A percentile compares a stretch with the other conserved stretches of the same genome.
Evolutionary conservation across 1,140 invertebrate genomes (phyloP).

Genomic region (Drosophila micromelanica): DNA sequence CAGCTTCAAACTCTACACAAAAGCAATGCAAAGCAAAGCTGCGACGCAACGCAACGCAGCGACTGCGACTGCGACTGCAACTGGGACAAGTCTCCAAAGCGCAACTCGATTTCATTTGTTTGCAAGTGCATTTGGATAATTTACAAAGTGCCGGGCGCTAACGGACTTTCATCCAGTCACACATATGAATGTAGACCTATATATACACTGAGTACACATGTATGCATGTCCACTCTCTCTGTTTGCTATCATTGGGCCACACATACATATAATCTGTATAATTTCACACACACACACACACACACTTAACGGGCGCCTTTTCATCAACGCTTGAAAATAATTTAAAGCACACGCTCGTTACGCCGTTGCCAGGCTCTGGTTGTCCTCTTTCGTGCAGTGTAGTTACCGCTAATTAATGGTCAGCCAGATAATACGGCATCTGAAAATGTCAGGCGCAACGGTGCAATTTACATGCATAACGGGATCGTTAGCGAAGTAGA

Average conservation of each 20-base stretch:
- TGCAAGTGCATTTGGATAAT: conserved; percentile 42
- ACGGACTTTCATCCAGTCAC: conserved; percentile 7
- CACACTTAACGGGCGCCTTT: neutral
- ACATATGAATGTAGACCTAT: conserved; percentile 1
- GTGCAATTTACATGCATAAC: conserved; percentile 11
- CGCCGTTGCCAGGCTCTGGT: neutral
- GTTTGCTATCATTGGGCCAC: conserved; percentile 6
- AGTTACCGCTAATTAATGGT: conserved; percentile 29
- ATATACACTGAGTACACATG: conserved; percentile 2
- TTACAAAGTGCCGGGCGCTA: conserved; percentile 10
- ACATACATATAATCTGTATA: conserved; percentile 23
- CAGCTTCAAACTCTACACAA: conserved; percentile 34
- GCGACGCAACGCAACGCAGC: conserved; percentile 10
- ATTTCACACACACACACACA: conserved; percentile 2
- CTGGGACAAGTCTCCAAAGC: conserved; percentile 50
- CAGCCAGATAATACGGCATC: conserved; percentile 8
- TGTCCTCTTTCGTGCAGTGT: neutral
- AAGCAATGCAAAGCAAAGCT: neutral
- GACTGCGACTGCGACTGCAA: conserved; percentile 32
- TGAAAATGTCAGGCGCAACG: conserved; percentile 9
- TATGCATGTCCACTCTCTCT: neutral
- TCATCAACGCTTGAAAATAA: conserved; percentile 20
- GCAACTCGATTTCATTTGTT: conserved; percentile 41
- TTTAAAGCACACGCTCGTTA: conserved; percentile 18
- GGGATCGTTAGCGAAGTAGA: conserved; percentile 6